Conservation (phyloP, 2,113 vertebrate species). For the Entomyzon cyanotis region DNA sequence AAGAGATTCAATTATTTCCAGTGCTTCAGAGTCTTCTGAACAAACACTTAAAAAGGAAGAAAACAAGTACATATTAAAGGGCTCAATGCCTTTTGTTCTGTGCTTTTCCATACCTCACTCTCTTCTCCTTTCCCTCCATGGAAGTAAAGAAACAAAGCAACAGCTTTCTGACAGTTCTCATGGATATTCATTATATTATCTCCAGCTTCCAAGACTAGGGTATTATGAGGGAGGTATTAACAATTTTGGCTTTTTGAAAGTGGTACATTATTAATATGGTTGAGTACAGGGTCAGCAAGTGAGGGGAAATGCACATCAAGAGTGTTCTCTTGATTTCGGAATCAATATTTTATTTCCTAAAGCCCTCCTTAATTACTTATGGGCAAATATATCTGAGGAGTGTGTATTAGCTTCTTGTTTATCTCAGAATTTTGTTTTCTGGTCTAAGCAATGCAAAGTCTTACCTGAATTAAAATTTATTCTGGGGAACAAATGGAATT, state of each 20-base stretch:
- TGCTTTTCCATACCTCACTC: background rate
- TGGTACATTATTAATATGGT: constrained; percentile 38
- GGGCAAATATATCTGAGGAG: background rate
- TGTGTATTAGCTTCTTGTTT: background rate
- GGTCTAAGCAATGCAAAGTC: background rate
- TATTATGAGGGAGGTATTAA: constrained; percentile 52
- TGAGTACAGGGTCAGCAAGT: constrained; percentile 48
- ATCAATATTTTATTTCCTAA: constrained; percentile 10
- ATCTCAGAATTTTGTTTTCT: background rate
- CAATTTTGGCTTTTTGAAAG: constrained; percentile 52
- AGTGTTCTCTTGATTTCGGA: constrained; percentile 14
- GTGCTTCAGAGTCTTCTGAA: background rate
- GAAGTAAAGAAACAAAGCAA: constrained; percentile 49
- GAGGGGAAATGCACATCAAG: constrained; percentile 21
- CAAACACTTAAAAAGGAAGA: background rate
- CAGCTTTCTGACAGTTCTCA: constrained; percentile 47
- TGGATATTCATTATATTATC: constrained; percentile 65
- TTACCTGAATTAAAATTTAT: background rate
- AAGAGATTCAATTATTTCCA: constrained; percentile 46
- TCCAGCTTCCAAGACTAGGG: constrained; percentile 50
- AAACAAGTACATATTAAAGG: constrained; percentile 1
- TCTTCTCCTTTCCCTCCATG: rapidly evolving
- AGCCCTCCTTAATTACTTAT: background rate
- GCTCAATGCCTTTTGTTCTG: background rate
- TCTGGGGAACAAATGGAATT: background rate